Evolutionary conservation across 1,140 invertebrate species (phyloP), one percentile per base, ranked within the genome.

Genomic region (Ostrea edulis): DNA sequence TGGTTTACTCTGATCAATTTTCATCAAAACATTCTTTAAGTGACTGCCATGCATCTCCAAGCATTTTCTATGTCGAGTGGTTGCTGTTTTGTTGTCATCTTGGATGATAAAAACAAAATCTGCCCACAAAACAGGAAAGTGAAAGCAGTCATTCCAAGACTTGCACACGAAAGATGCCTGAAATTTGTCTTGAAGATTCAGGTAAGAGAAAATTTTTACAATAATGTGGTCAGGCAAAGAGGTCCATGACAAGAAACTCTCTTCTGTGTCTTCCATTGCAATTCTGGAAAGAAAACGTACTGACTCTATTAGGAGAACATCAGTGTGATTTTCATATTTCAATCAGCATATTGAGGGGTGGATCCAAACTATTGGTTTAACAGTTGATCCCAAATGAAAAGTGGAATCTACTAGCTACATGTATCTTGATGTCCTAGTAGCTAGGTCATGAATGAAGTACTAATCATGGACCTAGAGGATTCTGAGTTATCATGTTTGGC

Each of bases 201-300:
- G 87, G 62, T 89, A 83, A 20, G 89, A 86, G 44, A 92, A 89
- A 17, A 92, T 88, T 9, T 87, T 52, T 17, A 91, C 86, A 51
- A 90, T 58, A 25, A 92, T 89, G 52, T 92, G 86, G 58, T 90
- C 90, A 35, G 91, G 91, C 17, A 92, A 82, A 44, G 22, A 62
- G n/a, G n/a, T 87, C 91, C 91, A 92, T 8, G 68, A 77, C 29
- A 77, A 25, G 68, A 14, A 4, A 35, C 14, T 35, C 14, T 29
- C 68, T 29, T 77, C 68, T 25, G 22, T 25, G 14, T 77, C 68
- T 11, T 12, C 68, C 68, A 77, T 77, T 25, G 29, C 25, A 4
- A 29, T 29, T n/a, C 55, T 62, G 55, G n/a, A 62, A 62, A 62
- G 17, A 62, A 62, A 62, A 20, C 7, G 20, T 20, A 2, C 2